Evolutionary conservation across 2,888 invertebrate genomes (phyloP).

Genomic region (Nineta flava): DNA sequence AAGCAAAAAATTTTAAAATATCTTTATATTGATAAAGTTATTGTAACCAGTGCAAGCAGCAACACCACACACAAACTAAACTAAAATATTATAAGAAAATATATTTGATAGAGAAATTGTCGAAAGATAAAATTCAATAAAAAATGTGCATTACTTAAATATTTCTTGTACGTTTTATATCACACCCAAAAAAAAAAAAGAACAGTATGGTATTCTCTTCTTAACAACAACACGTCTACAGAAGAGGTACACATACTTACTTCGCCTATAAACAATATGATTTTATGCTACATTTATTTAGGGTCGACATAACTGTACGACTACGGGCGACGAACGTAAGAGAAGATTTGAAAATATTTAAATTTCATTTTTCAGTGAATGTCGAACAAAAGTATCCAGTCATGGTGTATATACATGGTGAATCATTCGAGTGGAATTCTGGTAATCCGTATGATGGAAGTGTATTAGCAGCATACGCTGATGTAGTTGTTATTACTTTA

Average conservation of each 20-base stretch:
- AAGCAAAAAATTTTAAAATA: background rate
- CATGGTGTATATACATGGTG: slow-evolving; percentile 71
- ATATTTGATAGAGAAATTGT: no score
- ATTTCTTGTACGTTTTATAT: background rate
- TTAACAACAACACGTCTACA: no score
- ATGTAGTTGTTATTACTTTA: slow-evolving; percentile 86
- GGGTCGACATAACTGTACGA: no score
- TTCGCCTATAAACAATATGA: no score
- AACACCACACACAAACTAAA: no score
- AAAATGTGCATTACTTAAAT: background rate
- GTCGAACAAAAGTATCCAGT: slow-evolving; percentile 48
- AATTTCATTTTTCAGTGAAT: slow-evolving; percentile 31
- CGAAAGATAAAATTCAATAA: background rate
- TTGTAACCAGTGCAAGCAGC: background rate
- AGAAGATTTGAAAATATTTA: background rate
- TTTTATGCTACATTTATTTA: no score
- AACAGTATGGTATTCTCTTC: no score
- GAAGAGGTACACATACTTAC: no score
- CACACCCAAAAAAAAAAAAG: no score
- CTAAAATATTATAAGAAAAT: no score
- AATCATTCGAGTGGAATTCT: slow-evolving; percentile 88
- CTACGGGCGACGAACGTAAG: no score
- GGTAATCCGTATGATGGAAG: slow-evolving; percentile 96
- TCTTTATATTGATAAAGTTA: background rate
- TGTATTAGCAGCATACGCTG: slow-evolving; percentile 80